phyloP scores from a whole-genome alignment of 2,888 invertebrate species.

The Diadegma fenestrale region DNA sequence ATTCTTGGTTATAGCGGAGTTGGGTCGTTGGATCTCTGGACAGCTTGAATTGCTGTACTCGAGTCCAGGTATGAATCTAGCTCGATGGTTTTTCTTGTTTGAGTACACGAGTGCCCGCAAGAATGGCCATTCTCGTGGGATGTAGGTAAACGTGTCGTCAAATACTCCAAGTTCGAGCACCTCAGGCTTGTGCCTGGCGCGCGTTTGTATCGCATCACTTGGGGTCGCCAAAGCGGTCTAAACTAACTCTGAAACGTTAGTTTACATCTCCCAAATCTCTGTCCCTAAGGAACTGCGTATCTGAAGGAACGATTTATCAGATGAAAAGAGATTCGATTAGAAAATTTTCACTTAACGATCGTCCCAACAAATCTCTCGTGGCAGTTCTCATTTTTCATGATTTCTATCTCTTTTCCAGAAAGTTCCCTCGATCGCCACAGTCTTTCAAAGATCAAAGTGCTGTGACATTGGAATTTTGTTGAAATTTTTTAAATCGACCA shows the following conservation, averaged over 20 bases:
- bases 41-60: slow-evolving; percentile 37
- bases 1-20: slow-evolving; percentile 17
- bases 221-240: background rate
- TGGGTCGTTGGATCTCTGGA: background rate
- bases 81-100: slow-evolving; percentile 54
- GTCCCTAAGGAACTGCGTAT: too few relatives aligned
- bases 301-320: background rate
- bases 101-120: slow-evolving; percentile 31
- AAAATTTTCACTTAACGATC: background rate
- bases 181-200: slow-evolving; percentile 12
- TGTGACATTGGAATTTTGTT: background rate
- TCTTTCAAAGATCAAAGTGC: background rate
- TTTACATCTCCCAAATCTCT: background rate
- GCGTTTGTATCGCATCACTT: slow-evolving; percentile 30
- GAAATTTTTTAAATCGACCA: background rate
- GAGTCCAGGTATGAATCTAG: slow-evolving; percentile 27
- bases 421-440: background rate
- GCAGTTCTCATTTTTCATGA: background rate
- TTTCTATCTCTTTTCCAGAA: background rate
- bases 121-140: slow-evolving; percentile 66
- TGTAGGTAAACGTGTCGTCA: slow-evolving; percentile 75
- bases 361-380: background rate
- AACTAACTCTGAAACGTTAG: background rate
- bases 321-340: too few relatives aligned
- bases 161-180: slow-evolving; percentile 48